Conservation (phyloP, 2,113 vertebrate genomes). For the Chiloscyllium plagiosum region DNA sequence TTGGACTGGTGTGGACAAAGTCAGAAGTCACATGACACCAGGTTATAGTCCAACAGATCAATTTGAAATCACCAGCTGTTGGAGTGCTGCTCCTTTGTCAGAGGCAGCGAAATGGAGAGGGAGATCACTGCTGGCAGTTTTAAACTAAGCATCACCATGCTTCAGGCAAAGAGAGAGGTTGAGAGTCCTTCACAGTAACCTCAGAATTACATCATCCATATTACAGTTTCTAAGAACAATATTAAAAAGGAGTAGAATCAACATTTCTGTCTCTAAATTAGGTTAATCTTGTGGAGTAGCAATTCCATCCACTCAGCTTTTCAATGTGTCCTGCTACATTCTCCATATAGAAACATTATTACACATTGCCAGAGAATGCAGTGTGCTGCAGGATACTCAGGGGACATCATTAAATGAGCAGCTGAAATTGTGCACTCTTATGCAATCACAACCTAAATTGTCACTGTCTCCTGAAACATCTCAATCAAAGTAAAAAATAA, state of each 20-base stretch:
- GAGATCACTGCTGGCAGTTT: no score
- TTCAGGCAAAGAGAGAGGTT: no score
- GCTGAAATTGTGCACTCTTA: not conserved
- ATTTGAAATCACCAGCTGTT: no score
- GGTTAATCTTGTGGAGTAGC: not conserved
- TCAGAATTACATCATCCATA: not conserved
- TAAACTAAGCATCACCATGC: no score
- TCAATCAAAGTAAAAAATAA: not conserved
- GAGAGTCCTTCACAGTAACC: no score
- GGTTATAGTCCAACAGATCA: no score
- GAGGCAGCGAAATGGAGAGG: no score
- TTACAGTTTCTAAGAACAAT: not conserved
- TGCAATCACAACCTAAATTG: not conserved
- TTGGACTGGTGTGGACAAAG: no score
- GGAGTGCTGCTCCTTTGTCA: no score
- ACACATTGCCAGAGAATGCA: not conserved
- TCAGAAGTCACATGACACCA: no score
- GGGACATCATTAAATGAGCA: not conserved
- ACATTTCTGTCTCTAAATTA: not conserved
- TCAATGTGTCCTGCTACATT: not conserved
- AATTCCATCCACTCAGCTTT: not conserved
- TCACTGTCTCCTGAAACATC: not conserved
- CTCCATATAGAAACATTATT: not conserved
- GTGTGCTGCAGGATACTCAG: not conserved
- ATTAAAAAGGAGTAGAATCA: not conserved